A percentile compares a stretch with the other conserved stretches of the same genome.
phyloP scores from a whole-genome alignment of 2,113 vertebrate genomes.

The Catharus fuscescens region DNA sequence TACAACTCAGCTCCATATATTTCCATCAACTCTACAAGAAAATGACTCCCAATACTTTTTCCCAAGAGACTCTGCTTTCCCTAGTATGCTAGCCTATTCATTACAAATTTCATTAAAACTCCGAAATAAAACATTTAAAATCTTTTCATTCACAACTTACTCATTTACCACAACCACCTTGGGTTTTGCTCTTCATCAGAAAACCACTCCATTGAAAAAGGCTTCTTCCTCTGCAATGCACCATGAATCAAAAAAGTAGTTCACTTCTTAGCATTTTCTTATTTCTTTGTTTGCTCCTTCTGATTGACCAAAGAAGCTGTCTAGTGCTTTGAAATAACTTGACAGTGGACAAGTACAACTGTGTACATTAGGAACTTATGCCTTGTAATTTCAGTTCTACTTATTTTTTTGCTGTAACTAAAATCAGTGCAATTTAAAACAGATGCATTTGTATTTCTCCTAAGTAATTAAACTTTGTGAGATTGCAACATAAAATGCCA shows the following conservation, averaged over 20 bases:
- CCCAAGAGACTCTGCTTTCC: neutral
- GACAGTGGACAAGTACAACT: neutral
- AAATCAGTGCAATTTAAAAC: neutral
- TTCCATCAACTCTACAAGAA: neutral
- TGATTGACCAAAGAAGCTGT: neutral
- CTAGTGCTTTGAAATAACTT: neutral
- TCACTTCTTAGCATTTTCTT: neutral
- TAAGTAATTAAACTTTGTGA: neutral
- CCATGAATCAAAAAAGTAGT: neutral
- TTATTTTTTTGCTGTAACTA: neutral
- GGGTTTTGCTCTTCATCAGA: neutral
- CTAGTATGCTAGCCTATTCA: neutral
- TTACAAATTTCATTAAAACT: neutral
- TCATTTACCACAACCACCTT: neutral
- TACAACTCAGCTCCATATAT: neutral
- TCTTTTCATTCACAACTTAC: neutral
- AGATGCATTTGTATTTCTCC: neutral
- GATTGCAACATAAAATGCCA: neutral
- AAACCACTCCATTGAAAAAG: neutral
- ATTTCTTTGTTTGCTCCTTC: neutral
- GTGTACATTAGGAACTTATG: neutral
- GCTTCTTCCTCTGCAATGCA: neutral
- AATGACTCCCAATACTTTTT: neutral
- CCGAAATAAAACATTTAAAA: neutral
- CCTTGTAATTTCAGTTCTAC: neutral